phyloP scores from a whole-genome alignment of 2,113 vertebrate genomes.

The Megaptera novaeangliae region DNA sequence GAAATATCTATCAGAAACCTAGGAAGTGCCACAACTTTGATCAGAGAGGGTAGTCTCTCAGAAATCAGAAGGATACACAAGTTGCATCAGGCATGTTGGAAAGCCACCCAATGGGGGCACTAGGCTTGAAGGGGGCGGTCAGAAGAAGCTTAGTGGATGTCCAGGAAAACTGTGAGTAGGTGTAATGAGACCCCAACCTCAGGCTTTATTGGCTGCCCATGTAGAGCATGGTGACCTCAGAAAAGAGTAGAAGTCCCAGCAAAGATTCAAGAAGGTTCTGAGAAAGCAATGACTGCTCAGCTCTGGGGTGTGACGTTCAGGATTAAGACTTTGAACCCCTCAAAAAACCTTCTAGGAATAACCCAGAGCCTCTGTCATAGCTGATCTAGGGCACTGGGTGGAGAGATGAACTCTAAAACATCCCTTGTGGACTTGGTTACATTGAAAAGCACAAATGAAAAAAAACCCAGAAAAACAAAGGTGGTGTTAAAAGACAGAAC shows the following conservation, averaged over 20 bases:
- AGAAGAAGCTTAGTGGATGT: neutral
- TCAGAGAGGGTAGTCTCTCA: neutral
- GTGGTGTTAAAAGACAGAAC: neutral
- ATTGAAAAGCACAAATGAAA: neutral
- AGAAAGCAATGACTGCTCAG: neutral
- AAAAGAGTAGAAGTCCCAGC: accelerated
- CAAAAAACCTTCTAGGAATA: neutral
- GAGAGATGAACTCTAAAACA: neutral
- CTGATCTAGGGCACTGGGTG: neutral
- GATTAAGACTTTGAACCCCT: neutral
- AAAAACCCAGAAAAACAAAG: neutral
- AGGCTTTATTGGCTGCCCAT: accelerated
- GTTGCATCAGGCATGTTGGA: neutral
- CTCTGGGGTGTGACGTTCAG: neutral
- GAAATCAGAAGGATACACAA: neutral
- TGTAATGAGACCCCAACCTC: accelerated
- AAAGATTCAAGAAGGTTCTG: neutral
- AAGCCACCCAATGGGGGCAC: neutral
- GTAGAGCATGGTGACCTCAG: neutral
- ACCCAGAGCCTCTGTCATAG: neutral
- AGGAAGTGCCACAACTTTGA: neutral
- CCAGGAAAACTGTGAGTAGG: neutral
- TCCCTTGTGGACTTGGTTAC: accelerated
- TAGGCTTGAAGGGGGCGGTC: accelerated
- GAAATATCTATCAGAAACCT: neutral